Base-by-base conservation (phyloP, 2,888 invertebrate species). In the Gandaritis pyraliata region DNA sequence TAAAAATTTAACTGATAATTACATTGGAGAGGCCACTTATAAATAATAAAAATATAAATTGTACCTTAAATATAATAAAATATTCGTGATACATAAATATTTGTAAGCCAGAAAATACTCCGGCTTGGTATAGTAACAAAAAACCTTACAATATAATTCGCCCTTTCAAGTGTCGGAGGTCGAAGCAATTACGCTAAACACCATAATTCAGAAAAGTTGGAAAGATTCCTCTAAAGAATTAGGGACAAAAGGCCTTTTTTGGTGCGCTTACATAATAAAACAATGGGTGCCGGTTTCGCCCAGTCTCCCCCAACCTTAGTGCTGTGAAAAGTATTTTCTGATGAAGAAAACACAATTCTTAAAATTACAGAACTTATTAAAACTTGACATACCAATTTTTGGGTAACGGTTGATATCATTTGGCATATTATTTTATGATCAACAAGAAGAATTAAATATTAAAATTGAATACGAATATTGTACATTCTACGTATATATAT, bases 151-250 rank as follows among this genome's bases (percentile, higher is more conserved):
- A 72, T 72, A 74, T 70, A 76, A 79, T 77, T 73, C 72, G 67
- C 68, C 70, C 68, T 76, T 73, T 67, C 56, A 76, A 81, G 77
- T 80, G 80, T 74, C 75, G 70, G 71, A 73, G 75, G 73, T 73
- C 68, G 66, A 78, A 83, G 84, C 85, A 86, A 88, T 90, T 88
- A 87, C 77, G 80, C 74, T 77, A 80, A 82, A 85, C 79, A 78
- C 83, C 81, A 85, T 87, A 87, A 88, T 83, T 88, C 83, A 84
- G 73, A 74, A 81, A 77, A 86, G 78, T 85, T 86, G 78, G 82
- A 82, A 88, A 88, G 85, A 85, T 85, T 85, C 79, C 80, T 70
- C 76, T 77, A 81, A 86, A 87, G 87, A 87, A 87, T 87, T 82
- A 76, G 65, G 70, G 69, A 80, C 78, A 79, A 80, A 75, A 70